These are phyloP conservation scores for Hydropsyche tenuis DNA, from an alignment of 1,140 invertebrate species.

Conservation along the genomic window DNA sequence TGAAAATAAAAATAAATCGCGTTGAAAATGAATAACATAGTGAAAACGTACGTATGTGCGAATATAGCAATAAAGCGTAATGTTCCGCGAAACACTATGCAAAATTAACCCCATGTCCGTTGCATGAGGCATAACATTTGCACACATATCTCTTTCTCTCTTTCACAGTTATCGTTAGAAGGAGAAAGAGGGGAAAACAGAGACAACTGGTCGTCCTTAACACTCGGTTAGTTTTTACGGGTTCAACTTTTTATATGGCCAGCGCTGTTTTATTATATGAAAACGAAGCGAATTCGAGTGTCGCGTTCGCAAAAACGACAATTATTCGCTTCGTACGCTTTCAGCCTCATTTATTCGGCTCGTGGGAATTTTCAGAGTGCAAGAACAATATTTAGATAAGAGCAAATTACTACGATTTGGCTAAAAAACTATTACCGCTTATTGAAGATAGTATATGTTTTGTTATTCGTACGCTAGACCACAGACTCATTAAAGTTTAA, in stretches of 20 bases:
- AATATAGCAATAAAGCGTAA: constrained; percentile 4
- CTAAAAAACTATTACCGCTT: no score
- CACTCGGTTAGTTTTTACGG: neutral
- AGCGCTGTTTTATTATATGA: no score
- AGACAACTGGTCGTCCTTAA: neutral
- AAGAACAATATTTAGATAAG: no score
- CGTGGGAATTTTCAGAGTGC: no score
- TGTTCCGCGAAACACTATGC: constrained; percentile 2
- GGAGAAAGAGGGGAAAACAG: neutral
- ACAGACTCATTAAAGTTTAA: no score
- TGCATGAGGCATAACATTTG: constrained; percentile 4
- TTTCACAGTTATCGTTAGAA: neutral
- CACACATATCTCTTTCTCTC: neutral
- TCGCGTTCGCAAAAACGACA: neutral
- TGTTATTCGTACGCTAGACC: no score
- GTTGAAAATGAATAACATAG: no score
- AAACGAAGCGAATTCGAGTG: no score
- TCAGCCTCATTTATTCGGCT: neutral
- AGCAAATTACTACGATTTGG: no score
- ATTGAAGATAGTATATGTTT: no score
- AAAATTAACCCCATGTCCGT: constrained; percentile 12
- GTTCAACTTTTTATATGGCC: no score
- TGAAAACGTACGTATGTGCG: neutral
- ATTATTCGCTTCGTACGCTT: neutral
- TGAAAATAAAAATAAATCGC: no score